Conservation (phyloP, 1,140 invertebrate genomes). For the Meloidogyne hapla region DNA sequence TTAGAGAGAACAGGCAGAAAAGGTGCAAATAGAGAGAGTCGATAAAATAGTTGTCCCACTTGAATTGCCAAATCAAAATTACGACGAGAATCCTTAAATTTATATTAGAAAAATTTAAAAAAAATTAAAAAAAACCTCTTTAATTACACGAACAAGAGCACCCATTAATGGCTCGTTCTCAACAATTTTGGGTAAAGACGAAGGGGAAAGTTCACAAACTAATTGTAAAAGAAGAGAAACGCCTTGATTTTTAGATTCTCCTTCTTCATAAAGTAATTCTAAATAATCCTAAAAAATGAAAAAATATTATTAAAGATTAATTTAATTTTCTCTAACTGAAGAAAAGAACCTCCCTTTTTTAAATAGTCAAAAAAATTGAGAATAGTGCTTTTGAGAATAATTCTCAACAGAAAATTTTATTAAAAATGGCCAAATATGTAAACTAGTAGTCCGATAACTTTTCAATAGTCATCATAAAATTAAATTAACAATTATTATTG, state of each 20-base stretch:
- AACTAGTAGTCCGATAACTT: too few species aligned
- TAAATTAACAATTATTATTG: too few species aligned
- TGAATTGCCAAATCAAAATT: constrained; percentile 93
- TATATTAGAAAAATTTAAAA: not conserved
- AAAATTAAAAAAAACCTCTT: constrained; percentile 70
- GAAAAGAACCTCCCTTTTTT: too few species aligned
- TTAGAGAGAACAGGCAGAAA: constrained; percentile 88
- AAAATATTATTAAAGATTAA: too few species aligned
- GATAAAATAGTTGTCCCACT: constrained; percentile 93
- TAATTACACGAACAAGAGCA: constrained; percentile 84
- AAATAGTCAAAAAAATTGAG: too few species aligned
- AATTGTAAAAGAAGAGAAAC: constrained; percentile 82
- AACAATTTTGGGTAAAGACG: constrained; percentile 87
- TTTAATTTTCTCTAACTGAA: too few species aligned
- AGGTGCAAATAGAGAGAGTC: constrained; percentile 90
- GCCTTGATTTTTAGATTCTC: constrained; percentile 80
- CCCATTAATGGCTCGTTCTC: constrained; percentile 92
- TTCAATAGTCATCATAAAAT: too few species aligned
- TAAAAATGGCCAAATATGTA: too few species aligned
- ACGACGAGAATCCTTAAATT: constrained; percentile 78
- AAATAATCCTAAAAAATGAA: constrained; percentile 79
- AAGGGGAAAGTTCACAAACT: constrained; percentile 80
- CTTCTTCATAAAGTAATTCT: constrained; percentile 92
- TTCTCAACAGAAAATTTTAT: too few species aligned
- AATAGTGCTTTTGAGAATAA: too few species aligned